Conservation (phyloP, 2,797 vertebrate species). For the Myripristis murdjan region DNA sequence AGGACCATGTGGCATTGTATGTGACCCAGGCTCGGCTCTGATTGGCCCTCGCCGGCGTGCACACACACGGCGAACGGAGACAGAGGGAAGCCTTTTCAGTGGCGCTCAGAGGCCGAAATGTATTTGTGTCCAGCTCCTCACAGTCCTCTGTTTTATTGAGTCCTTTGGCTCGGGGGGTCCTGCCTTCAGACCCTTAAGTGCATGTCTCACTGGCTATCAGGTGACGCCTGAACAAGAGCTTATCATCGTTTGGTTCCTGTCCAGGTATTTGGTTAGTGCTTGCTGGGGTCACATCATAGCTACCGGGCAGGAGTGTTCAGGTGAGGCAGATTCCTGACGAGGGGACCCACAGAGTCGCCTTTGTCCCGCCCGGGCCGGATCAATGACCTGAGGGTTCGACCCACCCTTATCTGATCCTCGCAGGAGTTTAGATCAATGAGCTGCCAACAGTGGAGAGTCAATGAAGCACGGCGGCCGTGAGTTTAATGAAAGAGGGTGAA, state of each 20-base stretch:
- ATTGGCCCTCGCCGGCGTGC: not conserved
- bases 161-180: conserved; percentile 4
- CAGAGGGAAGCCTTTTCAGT: not conserved
- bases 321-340: conserved; percentile 27
- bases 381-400: conserved; percentile 51
- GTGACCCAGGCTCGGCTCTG: not conserved
- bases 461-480: conserved; percentile 15
- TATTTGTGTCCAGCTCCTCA: not conserved
- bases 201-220: conserved; percentile 47
- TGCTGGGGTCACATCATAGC: not conserved
- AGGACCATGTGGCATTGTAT: not conserved
- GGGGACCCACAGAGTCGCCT: conserved; percentile 56
- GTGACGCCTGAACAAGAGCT: conserved; percentile 69
- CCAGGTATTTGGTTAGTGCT: conserved; percentile 35
- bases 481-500: conserved; percentile 46
- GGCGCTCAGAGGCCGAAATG: not conserved
- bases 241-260: conserved; percentile 44
- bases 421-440: conserved; percentile 47
- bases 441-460: conserved; percentile 5
- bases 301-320: not conserved
- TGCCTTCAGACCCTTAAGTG: conserved; percentile 10
- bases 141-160: conserved; percentile 25
- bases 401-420: conserved; percentile 60
- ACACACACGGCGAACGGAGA: conserved; percentile 13
- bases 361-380: conserved; percentile 55